phyloP scores from a whole-genome alignment of 2,888 invertebrate genomes.

The Drosophila macrospina region DNA sequence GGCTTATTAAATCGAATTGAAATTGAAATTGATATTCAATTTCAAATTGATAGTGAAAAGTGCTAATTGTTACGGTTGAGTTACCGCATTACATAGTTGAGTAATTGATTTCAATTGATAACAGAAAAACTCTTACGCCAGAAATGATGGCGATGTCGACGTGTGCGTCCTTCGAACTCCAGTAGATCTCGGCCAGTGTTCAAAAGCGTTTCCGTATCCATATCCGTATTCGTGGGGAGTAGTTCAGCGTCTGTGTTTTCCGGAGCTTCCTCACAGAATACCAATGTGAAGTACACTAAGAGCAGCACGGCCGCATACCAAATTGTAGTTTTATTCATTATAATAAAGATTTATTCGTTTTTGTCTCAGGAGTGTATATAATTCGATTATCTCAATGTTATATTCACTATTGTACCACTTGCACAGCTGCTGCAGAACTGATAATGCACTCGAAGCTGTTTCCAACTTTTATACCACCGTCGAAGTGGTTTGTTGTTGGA shows the following conservation, averaged over 20 bases:
- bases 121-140: conserved; percentile 60
- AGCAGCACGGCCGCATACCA: conserved; percentile 71
- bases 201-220: conserved; percentile 44
- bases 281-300: conserved; percentile 74
- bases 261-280: conserved; percentile 68
- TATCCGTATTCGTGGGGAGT: conserved; percentile 30
- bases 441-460: conserved; percentile 57
- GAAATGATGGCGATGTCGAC: conserved; percentile 68
- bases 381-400: background rate
- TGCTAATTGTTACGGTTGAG: conserved; percentile 50
- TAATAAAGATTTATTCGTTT: conserved; percentile 18
- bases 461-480: conserved; percentile 61
- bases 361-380: conserved; percentile 4
- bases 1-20: conserved; percentile 14
- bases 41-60: background rate
- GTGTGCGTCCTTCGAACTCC: conserved; percentile 74
- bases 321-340: conserved; percentile 78
- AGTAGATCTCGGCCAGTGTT: conserved; percentile 63
- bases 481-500: conserved; percentile 31
- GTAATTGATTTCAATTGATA: background rate
- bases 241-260: conserved; percentile 42
- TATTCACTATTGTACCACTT: conserved; percentile 46
- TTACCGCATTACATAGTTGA: conserved; percentile 31
- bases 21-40: conserved; percentile 9
- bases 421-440: conserved; percentile 69